Evolutionary conservation across 2,797 vertebrate species (phyloP), one percentile per base, ranked within the genome.

Genomic region (Okamejei kenojei): DNA sequence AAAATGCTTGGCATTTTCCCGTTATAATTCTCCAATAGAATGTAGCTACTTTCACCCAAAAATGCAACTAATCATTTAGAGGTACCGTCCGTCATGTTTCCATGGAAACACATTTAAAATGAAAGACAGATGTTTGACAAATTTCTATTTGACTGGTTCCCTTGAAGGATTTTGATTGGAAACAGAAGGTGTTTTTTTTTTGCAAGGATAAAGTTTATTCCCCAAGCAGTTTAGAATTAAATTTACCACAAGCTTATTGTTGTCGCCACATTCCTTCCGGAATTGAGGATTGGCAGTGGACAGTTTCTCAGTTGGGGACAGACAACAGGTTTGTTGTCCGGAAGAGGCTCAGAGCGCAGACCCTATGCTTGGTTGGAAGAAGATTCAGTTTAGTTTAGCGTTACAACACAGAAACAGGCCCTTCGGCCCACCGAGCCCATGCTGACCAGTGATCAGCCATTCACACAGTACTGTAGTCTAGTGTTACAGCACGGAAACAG

Each of bases 91-190:
- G 68, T 35, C 84, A 65, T 32, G 63, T 65, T 88, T 8, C 61
- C 61, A 88, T 65, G 61, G 35, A 84, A 68, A 88, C 68, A n/a
- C 17, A 88, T 68, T n/a, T 35, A 35, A 68, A 88, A 88, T 88
- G 84, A 88, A 88, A 88, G 32, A 19, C 84, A 88, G 84, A 88
- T 88, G 84, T 65, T 88, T 35, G 21, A 19, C 84, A 88, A 68
- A 88, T 68, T 63, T 88, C n/a, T 63, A 68, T 63, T 88, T 21
- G 35, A 32, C 84, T 68, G 68, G 68, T 21, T 68, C 84, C 61
- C 17, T 9, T n/a, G 84, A 88, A 65, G 15, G 6, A 88, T 68
- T 88, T 68, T 32, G 15, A 68, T 88, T 32, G 84, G 35, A 88
- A 88, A 88, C 63, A 88, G 84, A 88, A 88, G 61, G 17, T 35